Conservation (phyloP, 2,888 invertebrate species). For the Galerucella nymphaeae region DNA sequence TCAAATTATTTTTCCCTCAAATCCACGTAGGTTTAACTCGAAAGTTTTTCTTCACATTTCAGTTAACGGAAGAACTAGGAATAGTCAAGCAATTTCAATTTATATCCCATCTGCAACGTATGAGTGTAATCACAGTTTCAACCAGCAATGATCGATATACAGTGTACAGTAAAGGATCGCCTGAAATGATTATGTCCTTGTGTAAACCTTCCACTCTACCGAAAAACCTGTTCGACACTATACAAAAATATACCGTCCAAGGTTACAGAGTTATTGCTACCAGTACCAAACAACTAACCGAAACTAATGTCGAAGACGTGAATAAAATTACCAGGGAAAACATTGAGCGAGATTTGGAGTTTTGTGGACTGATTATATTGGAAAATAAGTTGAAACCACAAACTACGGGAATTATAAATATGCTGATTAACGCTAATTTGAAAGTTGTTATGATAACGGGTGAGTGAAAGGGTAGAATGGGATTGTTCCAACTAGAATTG, state of each 20-base stretch:
- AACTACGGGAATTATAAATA: constrained; percentile 81
- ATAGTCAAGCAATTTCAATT: constrained; percentile 82
- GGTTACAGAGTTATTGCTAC: constrained; percentile 91
- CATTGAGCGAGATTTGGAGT: constrained; percentile 84
- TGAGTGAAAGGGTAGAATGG: constrained; percentile 53
- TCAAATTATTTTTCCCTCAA: too few species aligned
- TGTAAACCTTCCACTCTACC: constrained; percentile 82
- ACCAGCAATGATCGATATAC: constrained; percentile 79
- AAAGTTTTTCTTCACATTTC: neutral
- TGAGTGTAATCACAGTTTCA: constrained; percentile 83
- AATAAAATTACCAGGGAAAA: constrained; percentile 78
- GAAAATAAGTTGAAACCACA: constrained; percentile 94
- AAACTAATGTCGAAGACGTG: constrained; percentile 74
- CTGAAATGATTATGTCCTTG: constrained; percentile 87
- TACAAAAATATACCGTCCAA: constrained; percentile 87
- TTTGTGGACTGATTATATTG: constrained; percentile 89
- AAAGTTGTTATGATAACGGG: constrained; percentile 97
- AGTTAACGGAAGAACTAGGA: constrained; percentile 59
- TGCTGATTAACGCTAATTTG: constrained; percentile 85
- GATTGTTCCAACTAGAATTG: too few species aligned
- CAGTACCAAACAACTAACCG: constrained; percentile 74
- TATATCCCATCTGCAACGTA: constrained; percentile 86
- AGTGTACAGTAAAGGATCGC: constrained; percentile 92
- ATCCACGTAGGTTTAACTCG: neutral
- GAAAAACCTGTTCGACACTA: constrained; percentile 75